Percentiles rank a stretch among this genome's conserved stretches.
Conservation (phyloP, 2,113 vertebrate genomes). For the Mobula hypostoma region DNA sequence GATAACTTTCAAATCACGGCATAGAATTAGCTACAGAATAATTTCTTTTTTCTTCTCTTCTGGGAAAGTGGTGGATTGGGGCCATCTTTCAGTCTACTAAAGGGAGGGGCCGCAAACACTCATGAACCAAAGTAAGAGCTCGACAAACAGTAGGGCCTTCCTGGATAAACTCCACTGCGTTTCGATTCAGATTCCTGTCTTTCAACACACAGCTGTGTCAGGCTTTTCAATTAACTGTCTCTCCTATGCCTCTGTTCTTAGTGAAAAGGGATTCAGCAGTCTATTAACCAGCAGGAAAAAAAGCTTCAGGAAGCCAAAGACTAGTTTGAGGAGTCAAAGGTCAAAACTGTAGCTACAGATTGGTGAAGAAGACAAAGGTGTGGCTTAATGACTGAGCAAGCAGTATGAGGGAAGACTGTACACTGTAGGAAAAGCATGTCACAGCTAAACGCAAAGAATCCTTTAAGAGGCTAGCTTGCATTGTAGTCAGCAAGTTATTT, state of each 20-base stretch:
- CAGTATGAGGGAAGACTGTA: slow-evolving; percentile 47
- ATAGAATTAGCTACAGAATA: background rate
- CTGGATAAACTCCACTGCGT: slow-evolving; percentile 47
- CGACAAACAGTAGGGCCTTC: slow-evolving; percentile 52
- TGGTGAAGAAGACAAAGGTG: slow-evolving; percentile 73
- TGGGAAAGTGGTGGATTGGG: slow-evolving; percentile 57
- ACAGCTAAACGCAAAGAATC: slow-evolving; percentile 54
- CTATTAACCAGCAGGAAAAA: slow-evolving; percentile 73
- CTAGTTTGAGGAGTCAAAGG: slow-evolving; percentile 75
- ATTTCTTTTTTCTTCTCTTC: slow-evolving; percentile 51
- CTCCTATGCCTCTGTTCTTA: slow-evolving; percentile 65
- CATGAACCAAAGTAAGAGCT: slow-evolving; percentile 56
- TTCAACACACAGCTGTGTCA: slow-evolving; percentile 60
- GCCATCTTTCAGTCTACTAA: slow-evolving; percentile 50
- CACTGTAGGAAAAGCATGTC: slow-evolving; percentile 49
- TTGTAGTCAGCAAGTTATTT: slow-evolving; percentile 46
- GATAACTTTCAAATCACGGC: background rate
- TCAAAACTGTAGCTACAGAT: slow-evolving; percentile 58
- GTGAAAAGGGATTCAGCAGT: slow-evolving; percentile 69
- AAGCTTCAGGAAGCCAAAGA: slow-evolving; percentile 75
- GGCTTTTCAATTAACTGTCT: slow-evolving; percentile 66
- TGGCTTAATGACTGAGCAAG: slow-evolving; percentile 63
- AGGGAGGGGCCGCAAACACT: slow-evolving; percentile 47
- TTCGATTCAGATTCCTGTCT: slow-evolving; percentile 56
- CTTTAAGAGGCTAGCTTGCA: slow-evolving; percentile 43